A percentile compares a stretch with the other conserved stretches of the same genome.
phyloP scores from a whole-genome alignment of 2,797 vertebrate species.

The Sebastes reedi region DNA sequence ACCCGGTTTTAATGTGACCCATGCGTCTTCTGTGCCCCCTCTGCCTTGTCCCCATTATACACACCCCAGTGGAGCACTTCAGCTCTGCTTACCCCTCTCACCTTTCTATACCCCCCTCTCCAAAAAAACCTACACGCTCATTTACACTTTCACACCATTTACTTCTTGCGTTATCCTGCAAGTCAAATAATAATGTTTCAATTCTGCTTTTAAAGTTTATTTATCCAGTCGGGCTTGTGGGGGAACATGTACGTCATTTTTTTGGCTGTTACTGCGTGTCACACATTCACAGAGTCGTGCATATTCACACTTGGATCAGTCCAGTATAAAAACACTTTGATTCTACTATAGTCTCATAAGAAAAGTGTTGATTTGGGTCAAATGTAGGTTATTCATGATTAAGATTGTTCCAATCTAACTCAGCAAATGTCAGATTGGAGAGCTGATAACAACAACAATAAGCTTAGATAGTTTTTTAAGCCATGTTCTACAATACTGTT shows the following conservation, averaged over 20 bases:
- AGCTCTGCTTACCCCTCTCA: slow-evolving; percentile 45
- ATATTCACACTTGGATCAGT: slow-evolving; percentile 2
- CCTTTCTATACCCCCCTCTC: slow-evolving; percentile 7
- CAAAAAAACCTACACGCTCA: slow-evolving; percentile 13
- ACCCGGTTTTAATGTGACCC: slow-evolving; percentile 75
- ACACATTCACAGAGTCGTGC: slow-evolving; percentile 7
- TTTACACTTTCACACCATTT: slow-evolving; percentile 34
- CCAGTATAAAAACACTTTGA: not conserved
- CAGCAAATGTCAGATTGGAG: not conserved
- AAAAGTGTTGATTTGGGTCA: not conserved
- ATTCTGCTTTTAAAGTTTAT: too few species aligned
- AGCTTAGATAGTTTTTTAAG: not conserved
- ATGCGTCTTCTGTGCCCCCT: slow-evolving; percentile 55
- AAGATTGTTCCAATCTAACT: not conserved
- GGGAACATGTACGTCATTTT: not conserved
- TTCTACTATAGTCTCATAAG: not conserved
- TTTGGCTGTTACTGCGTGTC: not conserved
- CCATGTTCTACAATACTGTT: not conserved
- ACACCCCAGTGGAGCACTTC: slow-evolving; percentile 68
- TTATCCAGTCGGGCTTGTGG: not conserved
- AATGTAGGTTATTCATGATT: not conserved
- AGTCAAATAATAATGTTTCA: slow-evolving; percentile 24
- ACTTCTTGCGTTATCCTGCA: slow-evolving; percentile 1
- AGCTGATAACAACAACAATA: not conserved
- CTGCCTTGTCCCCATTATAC: slow-evolving; percentile 56